Evolutionary conservation across 2,888 invertebrate genomes (phyloP).

Genomic region (Caenorhabditis macrosperma): DNA sequence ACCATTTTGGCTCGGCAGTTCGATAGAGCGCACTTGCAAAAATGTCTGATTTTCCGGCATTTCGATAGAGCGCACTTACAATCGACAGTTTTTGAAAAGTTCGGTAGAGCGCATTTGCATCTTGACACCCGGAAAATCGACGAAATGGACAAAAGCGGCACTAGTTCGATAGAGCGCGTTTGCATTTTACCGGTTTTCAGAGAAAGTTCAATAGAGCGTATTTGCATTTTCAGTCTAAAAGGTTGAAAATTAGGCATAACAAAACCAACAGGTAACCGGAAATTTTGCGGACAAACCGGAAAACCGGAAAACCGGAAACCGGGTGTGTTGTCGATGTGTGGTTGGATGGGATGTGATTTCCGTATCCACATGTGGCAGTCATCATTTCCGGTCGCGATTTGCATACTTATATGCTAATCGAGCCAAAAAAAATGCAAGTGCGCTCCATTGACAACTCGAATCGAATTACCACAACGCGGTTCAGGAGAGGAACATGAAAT

Average conservation of each 20-base stretch:
- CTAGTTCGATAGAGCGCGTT: neutral
- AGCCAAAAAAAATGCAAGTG: neutral
- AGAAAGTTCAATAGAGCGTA: neutral
- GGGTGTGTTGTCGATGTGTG: neutral
- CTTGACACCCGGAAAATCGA: no score
- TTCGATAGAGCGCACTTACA: no score
- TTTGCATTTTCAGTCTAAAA: neutral
- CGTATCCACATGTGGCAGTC: neutral
- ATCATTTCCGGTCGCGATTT: conserved; percentile 4
- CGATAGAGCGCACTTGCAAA: no score
- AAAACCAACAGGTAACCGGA: no score
- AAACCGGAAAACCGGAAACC: no score
- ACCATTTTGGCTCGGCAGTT: no score
- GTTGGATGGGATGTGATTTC: neutral
- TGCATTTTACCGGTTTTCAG: no score
- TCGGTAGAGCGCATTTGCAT: neutral
- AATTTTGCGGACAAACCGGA: no score
- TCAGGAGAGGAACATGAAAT: neutral
- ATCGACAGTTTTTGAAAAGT: neutral
- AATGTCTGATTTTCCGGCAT: no score
- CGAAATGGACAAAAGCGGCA: no score
- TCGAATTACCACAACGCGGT: neutral
- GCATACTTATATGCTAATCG: conserved; percentile 16
- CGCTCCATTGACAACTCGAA: neutral
- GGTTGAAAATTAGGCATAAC: no score